These are phyloP conservation scores for Zoanthus sansibaricus DNA, from an alignment of 92 coral and sea anemone species.

Conservation along the genomic window DNA sequence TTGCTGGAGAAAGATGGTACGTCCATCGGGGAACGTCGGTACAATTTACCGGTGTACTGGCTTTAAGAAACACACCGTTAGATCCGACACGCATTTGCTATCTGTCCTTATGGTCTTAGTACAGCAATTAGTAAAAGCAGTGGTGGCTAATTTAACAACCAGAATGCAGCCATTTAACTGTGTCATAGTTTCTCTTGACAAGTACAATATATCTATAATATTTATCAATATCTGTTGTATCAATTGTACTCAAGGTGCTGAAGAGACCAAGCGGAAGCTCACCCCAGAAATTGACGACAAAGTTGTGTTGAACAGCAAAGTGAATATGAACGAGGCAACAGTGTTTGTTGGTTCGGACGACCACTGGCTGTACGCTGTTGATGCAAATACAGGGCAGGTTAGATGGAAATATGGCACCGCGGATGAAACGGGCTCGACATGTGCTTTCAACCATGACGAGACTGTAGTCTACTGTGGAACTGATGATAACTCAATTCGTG, in stretches of 20 bases:
- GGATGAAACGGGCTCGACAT: conserved; percentile 94
- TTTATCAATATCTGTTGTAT: background rate
- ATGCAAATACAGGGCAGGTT: conserved; percentile 80
- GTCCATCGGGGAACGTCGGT: too few species aligned
- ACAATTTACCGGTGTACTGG: too few species aligned
- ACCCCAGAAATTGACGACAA: conserved; percentile 53
- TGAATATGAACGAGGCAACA: conserved; percentile 74
- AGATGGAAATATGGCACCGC: conserved; percentile 96
- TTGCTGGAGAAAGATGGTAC: too few species aligned
- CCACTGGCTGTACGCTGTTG: conserved; percentile 93
- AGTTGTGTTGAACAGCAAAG: conserved; percentile 52
- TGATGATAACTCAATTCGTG: conserved; percentile 88
- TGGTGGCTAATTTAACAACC: too few species aligned
- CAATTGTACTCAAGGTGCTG: conserved; percentile 15
- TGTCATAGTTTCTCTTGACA: too few species aligned
- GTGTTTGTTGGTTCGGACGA: conserved; percentile 91
- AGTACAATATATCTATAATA: background rate
- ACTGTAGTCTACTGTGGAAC: conserved; percentile 93
- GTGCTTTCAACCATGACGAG: conserved; percentile 84
- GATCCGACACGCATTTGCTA: too few species aligned
- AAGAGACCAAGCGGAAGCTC: conserved; percentile 11
- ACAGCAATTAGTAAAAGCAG: too few species aligned
- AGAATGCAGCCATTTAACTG: too few species aligned
- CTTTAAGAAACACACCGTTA: too few species aligned
- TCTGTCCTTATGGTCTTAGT: too few species aligned